Percentiles rank a stretch among this genome's conserved stretches.
phyloP scores from a whole-genome alignment of 2,888 invertebrate species.

The Aproaerema taeniolella region DNA sequence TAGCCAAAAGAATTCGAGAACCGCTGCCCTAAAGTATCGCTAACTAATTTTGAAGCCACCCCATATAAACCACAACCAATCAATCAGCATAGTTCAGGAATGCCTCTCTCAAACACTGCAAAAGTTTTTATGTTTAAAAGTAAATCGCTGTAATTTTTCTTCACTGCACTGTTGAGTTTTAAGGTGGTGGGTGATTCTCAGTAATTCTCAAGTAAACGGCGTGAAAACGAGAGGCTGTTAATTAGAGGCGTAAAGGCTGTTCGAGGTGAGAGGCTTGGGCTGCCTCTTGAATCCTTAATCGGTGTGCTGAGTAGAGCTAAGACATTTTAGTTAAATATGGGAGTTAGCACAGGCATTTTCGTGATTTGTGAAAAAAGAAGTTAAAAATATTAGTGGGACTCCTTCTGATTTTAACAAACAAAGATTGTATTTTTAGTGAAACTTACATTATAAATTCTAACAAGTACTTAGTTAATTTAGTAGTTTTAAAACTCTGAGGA shows the following conservation, averaged over 20 bases:
- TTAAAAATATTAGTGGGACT: too few relatives aligned
- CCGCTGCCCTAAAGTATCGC: too few relatives aligned
- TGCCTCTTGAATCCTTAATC: constrained; percentile 62
- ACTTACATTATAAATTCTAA: too few relatives aligned
- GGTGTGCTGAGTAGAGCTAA: constrained; percentile 23
- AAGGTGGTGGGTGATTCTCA: constrained; percentile 27
- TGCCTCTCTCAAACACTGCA: not conserved
- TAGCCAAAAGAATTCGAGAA: too few relatives aligned
- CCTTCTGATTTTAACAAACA: too few relatives aligned
- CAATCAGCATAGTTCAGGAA: not conserved
- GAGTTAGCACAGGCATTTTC: too few relatives aligned
- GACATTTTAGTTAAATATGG: too few relatives aligned
- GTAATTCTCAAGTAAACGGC: constrained; percentile 51
- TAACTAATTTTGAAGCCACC: not conserved
- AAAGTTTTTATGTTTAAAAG: constrained; percentile 13
- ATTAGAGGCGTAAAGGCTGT: constrained; percentile 38
- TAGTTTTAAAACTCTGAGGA: too few relatives aligned
- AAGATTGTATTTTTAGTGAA: too few relatives aligned
- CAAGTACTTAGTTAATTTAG: too few relatives aligned
- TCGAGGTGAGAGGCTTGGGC: constrained; percentile 23
- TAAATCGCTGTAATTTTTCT: constrained; percentile 32
- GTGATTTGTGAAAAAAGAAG: too few relatives aligned
- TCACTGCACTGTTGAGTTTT: constrained; percentile 7
- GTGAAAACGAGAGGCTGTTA: constrained; percentile 49
- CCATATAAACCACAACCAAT: not conserved